Evolutionary conservation across 1,140 invertebrate genomes (phyloP), one percentile per base, ranked within the genome.

Genomic region (Ceratina calcarata): DNA sequence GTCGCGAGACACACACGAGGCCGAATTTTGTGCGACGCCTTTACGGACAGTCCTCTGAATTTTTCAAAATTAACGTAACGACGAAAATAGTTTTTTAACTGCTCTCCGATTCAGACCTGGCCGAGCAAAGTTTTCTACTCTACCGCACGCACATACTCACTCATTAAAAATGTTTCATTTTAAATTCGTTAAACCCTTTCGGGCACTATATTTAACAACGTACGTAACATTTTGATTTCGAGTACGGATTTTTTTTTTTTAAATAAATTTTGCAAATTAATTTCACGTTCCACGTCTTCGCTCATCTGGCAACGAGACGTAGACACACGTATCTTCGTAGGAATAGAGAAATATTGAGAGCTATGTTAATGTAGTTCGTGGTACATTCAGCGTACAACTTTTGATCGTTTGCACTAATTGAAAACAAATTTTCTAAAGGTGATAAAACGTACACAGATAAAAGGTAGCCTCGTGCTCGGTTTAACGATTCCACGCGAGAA

Each of bases 401-500:
- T 45, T 45, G 55, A 18, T 57, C 55, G 55, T 57, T 57, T 4
- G 55, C 55, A n/a, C 13, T 57, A 16, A 57, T 18, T 57, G 18
- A 57, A 18, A 18, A 1, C 16, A 13, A 57, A 57, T 57, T 13
- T 57, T 6, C 27, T 55, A 51, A 67, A 20, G 45, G 20, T 27
- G 24, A 61, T 61, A 13, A 20, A 16, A 51, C 20, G 45, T 15
- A 6, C 37, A 45, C 10, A 37, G 15, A 22, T 22, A 16, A 20
- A 53, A 53, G 18, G 66, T n/a, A 45, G 22, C 49, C 12, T 3
- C 3, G 66, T 18, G 45, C 18, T 20, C n/a, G 61, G 13, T 37
- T 49, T 45, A 62, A 62, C 20, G 58, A 72, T 61, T 57, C 61
- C 70, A 24, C 70, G 75, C 10, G 27, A 20, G 18, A 60, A 61